phyloP scores from a whole-genome alignment of 2,113 vertebrate genomes.

The Oreochromis tanganicae region DNA sequence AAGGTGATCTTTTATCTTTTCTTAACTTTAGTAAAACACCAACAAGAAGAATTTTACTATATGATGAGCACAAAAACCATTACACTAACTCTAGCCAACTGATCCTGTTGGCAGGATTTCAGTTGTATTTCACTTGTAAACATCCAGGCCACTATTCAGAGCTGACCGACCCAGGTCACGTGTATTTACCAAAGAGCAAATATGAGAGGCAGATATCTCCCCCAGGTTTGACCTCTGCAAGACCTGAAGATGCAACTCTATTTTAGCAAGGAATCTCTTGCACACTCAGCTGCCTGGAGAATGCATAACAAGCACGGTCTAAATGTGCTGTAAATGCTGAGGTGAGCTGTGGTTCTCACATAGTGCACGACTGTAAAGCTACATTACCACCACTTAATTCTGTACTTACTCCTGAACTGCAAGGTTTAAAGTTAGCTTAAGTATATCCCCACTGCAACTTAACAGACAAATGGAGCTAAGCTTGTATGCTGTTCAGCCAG shows the following conservation, averaged over 20 bases:
- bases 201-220: not conserved
- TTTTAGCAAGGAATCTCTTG: not conserved
- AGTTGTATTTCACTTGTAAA: conserved; percentile 7
- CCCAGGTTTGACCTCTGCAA: conserved; percentile 14
- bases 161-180: conserved; percentile 7
- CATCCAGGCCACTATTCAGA: conserved; percentile 9
- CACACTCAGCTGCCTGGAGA: not conserved
- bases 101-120: conserved; percentile 16
- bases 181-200: conserved; percentile 30
- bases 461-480: not conserved
- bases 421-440: not conserved
- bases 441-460: not conserved
- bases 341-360: not conserved
- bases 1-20: not conserved
- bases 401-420: conserved; percentile 1
- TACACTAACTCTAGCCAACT: not conserved
- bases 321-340: not conserved
- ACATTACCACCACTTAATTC: conserved; percentile 1
- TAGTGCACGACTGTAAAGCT: not conserved
- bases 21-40: not conserved
- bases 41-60: not conserved
- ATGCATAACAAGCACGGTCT: not conserved
- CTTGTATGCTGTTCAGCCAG: not conserved
- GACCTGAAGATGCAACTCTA: conserved; percentile 1
- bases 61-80: not conserved